A percentile compares a stretch with the other conserved stretches of the same genome.
phyloP scores from a whole-genome alignment of 1,140 invertebrate genomes.

The Rhyacophila brunnea region DNA sequence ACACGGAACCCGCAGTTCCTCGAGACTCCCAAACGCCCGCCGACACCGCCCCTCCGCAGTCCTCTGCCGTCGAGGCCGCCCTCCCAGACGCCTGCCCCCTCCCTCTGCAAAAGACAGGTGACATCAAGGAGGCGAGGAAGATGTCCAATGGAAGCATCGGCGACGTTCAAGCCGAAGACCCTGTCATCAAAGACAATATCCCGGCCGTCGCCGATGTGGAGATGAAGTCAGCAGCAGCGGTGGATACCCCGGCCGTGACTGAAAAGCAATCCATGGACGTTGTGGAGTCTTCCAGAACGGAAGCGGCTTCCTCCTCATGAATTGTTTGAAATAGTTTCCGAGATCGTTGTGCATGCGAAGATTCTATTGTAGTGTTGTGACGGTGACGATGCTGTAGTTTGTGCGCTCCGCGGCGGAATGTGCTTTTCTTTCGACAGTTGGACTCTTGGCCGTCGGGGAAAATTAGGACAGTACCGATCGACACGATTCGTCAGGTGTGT shows the following conservation, averaged over 20 bases:
- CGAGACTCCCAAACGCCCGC: neutral
- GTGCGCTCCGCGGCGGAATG: neutral
- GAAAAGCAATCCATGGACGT: neutral
- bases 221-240: neutral
- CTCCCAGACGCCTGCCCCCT: no score
- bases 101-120: no score
- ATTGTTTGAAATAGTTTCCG: neutral
- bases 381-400: neutral
- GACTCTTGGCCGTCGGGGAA: neutral
- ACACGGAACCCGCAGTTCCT: neutral
- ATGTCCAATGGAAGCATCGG: neutral
- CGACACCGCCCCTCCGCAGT: no score
- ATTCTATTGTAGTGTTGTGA: neutral
- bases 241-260: neutral
- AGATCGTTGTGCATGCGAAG: neutral
- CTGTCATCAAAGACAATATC: neutral
- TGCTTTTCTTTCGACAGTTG: neutral
- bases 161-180: neutral
- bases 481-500: no score
- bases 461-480: neutral
- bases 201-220: neutral
- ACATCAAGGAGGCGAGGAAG: neutral
- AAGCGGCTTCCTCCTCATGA: neutral
- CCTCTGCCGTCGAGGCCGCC: no score
- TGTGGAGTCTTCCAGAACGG: neutral